A percentile compares a stretch with the other conserved stretches of the same genome.
These are phyloP conservation scores for Himalopsyche kuldschensis DNA, from an alignment of 2,888 invertebrate species.

Conservation along the genomic window DNA sequence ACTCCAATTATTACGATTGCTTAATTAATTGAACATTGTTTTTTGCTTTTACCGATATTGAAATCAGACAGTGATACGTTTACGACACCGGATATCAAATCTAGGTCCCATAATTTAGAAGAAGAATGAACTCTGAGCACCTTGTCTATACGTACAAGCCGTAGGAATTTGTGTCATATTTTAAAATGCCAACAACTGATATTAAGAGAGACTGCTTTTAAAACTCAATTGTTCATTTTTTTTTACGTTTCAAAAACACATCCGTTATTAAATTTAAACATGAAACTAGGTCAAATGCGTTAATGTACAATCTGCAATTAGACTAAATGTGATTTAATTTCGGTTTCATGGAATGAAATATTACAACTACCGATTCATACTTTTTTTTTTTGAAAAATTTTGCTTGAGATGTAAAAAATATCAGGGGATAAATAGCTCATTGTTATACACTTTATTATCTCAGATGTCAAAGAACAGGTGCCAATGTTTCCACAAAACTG, in stretches of 20 bases:
- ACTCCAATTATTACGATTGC: too few relatives aligned
- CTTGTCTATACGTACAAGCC: neutral
- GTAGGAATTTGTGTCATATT: neutral
- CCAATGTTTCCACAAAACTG: too few relatives aligned
- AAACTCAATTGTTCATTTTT: neutral
- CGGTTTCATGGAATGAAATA: neutral
- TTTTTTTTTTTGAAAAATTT: too few relatives aligned
- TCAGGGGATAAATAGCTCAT: too few relatives aligned
- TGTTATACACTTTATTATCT: too few relatives aligned
- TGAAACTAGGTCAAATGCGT: neutral
- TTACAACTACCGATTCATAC: neutral
- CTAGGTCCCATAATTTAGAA: neutral
- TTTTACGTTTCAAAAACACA: neutral
- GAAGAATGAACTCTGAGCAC: neutral
- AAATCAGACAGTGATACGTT: neutral
- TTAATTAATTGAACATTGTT: neutral
- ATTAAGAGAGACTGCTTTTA: neutral
- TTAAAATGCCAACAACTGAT: neutral
- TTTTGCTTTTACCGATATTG: neutral
- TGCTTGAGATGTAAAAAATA: too few relatives aligned
- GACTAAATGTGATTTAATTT: neutral
- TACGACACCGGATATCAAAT: neutral
- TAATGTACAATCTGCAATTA: neutral
- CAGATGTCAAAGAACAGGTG: too few relatives aligned
- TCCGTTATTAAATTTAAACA: neutral